Evolutionary conservation across 2,797 vertebrate genomes (phyloP).

Genomic region (Valencia hispanica): DNA sequence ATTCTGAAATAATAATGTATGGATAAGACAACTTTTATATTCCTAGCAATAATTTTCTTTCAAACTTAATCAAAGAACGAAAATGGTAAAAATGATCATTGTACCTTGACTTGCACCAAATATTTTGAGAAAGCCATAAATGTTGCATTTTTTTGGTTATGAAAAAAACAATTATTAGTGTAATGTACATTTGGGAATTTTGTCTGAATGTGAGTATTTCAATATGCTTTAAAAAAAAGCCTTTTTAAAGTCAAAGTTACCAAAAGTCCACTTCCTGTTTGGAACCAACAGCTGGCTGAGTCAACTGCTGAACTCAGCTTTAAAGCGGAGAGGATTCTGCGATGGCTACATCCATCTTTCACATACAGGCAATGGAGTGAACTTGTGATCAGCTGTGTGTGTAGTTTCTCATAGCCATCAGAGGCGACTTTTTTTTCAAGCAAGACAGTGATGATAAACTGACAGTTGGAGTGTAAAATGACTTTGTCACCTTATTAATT

Average conservation of each 20-base stretch:
- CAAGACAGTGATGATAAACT: conserved; percentile 11
- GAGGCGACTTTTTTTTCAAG: neutral
- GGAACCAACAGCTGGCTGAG: neutral
- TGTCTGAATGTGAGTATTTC: too few relatives aligned
- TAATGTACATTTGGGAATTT: neutral
- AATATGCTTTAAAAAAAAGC: neutral
- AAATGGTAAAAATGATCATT: too few relatives aligned
- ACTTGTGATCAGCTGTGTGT: neutral
- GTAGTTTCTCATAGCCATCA: conserved; percentile 5
- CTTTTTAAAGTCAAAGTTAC: neutral
- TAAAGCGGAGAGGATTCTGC: neutral
- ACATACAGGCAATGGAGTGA: neutral
- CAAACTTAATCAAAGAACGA: too few relatives aligned
- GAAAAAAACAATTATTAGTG: neutral
- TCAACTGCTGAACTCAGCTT: neutral
- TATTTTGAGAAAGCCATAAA: neutral
- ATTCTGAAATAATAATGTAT: neutral
- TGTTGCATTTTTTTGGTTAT: neutral
- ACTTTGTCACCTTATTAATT: conserved; percentile 27
- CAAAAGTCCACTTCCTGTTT: neutral
- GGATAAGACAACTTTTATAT: neutral
- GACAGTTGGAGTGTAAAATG: conserved; percentile 12
- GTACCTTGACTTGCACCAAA: too few relatives aligned
- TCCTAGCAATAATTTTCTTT: too few relatives aligned
- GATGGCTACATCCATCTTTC: conserved; percentile 1